These are phyloP conservation scores for Butorides virescens DNA, from an alignment of 2,113 vertebrate species.

Conservation along the genomic window DNA sequence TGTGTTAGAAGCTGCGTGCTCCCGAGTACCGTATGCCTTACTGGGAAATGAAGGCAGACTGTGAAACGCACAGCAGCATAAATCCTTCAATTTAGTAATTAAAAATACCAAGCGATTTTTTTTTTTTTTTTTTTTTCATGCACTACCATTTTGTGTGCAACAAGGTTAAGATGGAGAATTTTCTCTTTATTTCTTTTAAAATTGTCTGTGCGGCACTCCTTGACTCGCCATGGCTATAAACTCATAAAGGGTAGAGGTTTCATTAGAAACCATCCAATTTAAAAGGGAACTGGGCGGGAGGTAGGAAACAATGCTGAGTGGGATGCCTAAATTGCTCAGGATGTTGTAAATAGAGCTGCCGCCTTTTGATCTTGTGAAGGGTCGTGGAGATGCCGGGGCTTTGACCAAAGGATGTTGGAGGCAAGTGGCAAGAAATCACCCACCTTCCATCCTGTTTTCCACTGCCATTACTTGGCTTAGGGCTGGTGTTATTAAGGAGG, in stretches of 20 bases:
- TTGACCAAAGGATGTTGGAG: conserved; percentile 67
- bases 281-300: conserved; percentile 51
- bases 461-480: conserved; percentile 64
- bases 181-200: not conserved
- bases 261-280: conserved; percentile 48
- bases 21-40: accelerated
- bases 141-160: not conserved
- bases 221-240: conserved; percentile 29
- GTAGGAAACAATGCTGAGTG: conserved; percentile 61
- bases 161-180: not conserved
- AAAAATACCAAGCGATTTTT: not conserved
- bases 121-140: not conserved
- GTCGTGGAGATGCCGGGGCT: conserved; percentile 23
- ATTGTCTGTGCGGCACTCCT: not conserved
- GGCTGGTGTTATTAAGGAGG: conserved; percentile 72
- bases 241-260: conserved; percentile 47
- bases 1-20: not conserved
- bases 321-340: conserved; percentile 72
- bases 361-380: conserved; percentile 72
- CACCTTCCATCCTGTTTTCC: conserved; percentile 62
- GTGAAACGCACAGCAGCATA: not conserved
- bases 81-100: conserved; percentile 2
- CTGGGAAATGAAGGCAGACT: not conserved
- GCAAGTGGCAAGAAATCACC: conserved; percentile 59
- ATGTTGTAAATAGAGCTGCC: conserved; percentile 71